Evolutionary conservation across 2,113 vertebrate genomes (phyloP), one percentile per base, ranked within the genome.

Genomic region (Rhodinocichla rosea): DNA sequence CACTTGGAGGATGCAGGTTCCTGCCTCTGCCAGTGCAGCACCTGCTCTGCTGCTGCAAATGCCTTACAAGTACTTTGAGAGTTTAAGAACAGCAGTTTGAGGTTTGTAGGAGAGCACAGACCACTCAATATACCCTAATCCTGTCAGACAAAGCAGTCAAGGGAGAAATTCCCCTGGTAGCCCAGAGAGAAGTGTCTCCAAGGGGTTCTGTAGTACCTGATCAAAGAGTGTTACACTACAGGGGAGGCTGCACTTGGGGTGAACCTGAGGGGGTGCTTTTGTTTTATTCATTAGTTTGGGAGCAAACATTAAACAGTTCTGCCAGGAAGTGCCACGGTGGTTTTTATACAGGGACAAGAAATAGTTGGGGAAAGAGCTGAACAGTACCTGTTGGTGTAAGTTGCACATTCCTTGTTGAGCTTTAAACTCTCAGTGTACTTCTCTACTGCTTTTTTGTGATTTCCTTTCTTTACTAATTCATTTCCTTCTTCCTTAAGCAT

Each of bases 391-490:
- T 99, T 99, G 95, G 99, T 99, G 94, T 98, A 99, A 11, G 99
- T 98, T 0, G 99, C 96, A 49, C 98, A 97, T 86, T 99, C 99
- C 39, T 96, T 81, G 52, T 95, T 97, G 79, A 97, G 98, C 71
- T 98, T 98, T 76, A 99, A 97, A 91, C 99, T 99, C 95, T 99
- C 98, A 27, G 92, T 99, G 98, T 99, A 99, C 92, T 99, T 99
- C 83, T 99, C 99, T 33, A 98, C 94, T 52, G 99, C 99, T 97
- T 98, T 98, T 95, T 98, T 98, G 95, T 99, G 98, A 86, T 98
- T 98, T 87, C 98, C 98, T 85, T 98, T 99, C 98, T 99, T 99
- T 92, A 99, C 99, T 94, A 99, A 97, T 68, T 97, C 97, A 91
- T 99, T 99, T 87, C 99, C 99, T 97, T 99, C 99, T 79, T 99